A percentile compares a stretch with the other conserved stretches of the same genome.
Conservation (phyloP, 2,113 vertebrate genomes). For the Upupa epops region DNA sequence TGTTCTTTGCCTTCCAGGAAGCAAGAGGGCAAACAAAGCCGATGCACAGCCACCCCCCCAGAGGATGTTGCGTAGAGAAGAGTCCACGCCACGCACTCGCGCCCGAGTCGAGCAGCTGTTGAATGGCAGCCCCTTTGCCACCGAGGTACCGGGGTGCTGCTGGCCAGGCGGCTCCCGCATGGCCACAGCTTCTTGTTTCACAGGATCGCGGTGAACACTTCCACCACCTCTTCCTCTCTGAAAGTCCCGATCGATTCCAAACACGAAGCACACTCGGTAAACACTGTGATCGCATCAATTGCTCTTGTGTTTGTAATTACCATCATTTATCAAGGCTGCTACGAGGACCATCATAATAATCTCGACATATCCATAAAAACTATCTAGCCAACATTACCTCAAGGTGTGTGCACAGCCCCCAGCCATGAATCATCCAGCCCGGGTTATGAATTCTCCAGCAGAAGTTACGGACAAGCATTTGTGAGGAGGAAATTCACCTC, state of each 20-base stretch:
- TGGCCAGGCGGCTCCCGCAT: too few relatives aligned
- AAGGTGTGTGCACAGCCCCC: background rate
- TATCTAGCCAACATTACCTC: background rate
- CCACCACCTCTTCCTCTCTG: background rate
- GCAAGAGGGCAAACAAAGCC: accelerated
- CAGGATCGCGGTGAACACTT: background rate
- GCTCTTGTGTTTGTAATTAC: conserved; percentile 55
- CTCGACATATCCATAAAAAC: conserved; percentile 7
- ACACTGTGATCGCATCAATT: conserved; percentile 26
- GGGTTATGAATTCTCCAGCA: background rate
- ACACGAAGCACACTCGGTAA: background rate
- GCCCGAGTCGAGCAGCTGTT: accelerated
- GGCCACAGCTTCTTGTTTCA: background rate
- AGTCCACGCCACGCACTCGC: accelerated
- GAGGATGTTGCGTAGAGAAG: accelerated
- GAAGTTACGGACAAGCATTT: background rate
- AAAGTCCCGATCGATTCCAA: background rate
- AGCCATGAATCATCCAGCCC: background rate
- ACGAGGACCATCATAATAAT: background rate
- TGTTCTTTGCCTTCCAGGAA: background rate
- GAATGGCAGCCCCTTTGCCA: background rate
- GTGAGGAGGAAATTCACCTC: background rate
- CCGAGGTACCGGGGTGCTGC: too few relatives aligned
- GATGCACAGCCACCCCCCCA: accelerated
- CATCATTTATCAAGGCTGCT: conserved; percentile 35